Evolutionary conservation across 2,797 vertebrate genomes (phyloP).

Genomic region (Sebastolobus alascanus): DNA sequence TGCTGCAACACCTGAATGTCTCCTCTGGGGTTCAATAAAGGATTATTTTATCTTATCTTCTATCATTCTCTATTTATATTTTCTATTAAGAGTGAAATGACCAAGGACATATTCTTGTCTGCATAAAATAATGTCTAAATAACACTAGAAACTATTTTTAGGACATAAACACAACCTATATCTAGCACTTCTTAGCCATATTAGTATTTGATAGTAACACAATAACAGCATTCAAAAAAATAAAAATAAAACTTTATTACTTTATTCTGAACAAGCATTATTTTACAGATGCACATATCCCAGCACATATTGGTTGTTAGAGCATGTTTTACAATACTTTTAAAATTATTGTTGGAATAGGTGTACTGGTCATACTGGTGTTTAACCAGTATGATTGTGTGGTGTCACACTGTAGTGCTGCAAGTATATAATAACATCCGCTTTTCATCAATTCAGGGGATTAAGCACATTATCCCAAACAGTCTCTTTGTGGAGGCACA

Average conservation of each 20-base stretch:
- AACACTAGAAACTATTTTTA: not conserved
- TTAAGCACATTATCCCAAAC: not conserved
- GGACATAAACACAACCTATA: not conserved
- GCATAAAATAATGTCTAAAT: not conserved
- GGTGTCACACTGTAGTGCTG: not conserved
- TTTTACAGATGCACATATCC: constrained; percentile 26
- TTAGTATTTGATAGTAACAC: not conserved
- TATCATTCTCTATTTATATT: not conserved
- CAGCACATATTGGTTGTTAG: not conserved
- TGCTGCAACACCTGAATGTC: not conserved
- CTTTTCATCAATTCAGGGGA: constrained; percentile 1
- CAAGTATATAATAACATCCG: not conserved
- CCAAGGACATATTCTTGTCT: not conserved
- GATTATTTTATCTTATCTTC: not conserved
- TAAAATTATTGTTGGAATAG: not conserved
- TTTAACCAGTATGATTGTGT: not conserved
- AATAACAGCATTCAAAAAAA: constrained; percentile 13
- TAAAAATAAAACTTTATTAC: constrained; percentile 56
- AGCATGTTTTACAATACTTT: not conserved
- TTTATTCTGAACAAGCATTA: constrained; percentile 36
- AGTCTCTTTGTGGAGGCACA: not conserved
- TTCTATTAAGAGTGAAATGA: not conserved
- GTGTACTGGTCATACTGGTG: not conserved
- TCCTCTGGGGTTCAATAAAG: not conserved
- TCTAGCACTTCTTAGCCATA: not conserved